Conservation (phyloP, 2,888 invertebrate species). For the Chaetoderma sp. region DNA sequence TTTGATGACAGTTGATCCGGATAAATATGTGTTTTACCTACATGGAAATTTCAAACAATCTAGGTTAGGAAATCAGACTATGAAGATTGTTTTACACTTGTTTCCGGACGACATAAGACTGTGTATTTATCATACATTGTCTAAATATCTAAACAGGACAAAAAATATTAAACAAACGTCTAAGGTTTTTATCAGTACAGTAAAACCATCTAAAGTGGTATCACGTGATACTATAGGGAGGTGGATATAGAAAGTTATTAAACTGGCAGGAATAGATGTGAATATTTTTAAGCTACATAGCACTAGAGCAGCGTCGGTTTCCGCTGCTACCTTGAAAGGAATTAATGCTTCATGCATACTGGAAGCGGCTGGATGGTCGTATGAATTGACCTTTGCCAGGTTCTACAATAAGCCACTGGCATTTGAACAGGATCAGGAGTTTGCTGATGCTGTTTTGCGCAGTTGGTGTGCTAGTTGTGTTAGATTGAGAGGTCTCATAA, state of each 20-base stretch:
- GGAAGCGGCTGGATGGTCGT: conserved; percentile 24
- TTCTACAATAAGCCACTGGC: conserved; percentile 14
- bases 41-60: not conserved
- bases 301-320: conserved; percentile 22
- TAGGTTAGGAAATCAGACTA: not conserved
- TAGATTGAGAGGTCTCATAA: too few species aligned
- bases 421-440: too few species aligned
- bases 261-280: conserved; percentile 13
- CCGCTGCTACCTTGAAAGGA: not conserved
- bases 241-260: conserved; percentile 21
- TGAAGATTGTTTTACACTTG: not conserved
- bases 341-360: conserved; percentile 15
- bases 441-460: too few species aligned
- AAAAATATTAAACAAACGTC: not conserved
- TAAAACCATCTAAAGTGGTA: conserved; percentile 19
- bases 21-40: not conserved
- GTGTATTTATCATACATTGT: not conserved
- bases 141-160: conserved; percentile 14
- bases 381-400: conserved; percentile 9
- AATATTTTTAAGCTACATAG: conserved; percentile 14
- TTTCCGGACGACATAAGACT: not conserved
- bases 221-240: conserved; percentile 15
- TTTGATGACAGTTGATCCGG: too few species aligned
- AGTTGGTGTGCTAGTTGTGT: too few species aligned
- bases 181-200: conserved; percentile 15